Conservation (phyloP, 2,797 vertebrate genomes). For the Oryzias sinensis region DNA sequence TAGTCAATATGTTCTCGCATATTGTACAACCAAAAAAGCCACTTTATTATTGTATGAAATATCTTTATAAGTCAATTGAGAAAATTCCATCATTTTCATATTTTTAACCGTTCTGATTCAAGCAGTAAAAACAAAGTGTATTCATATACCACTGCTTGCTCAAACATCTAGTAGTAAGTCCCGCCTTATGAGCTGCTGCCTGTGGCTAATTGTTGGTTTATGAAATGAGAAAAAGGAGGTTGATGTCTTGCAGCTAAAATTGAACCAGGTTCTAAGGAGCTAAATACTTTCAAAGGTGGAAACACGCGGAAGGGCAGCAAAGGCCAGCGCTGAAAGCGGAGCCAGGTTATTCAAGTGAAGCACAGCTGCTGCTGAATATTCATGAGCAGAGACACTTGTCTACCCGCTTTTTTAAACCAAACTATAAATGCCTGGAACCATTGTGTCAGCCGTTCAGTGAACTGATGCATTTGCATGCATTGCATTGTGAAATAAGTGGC, state of each 20-base stretch:
- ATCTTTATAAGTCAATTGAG: no score
- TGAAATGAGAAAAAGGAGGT: slow-evolving; percentile 14
- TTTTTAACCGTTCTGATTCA: no score
- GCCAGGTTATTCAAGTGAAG: slow-evolving; percentile 45
- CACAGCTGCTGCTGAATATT: slow-evolving; percentile 83
- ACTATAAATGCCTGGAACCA: slow-evolving; percentile 59
- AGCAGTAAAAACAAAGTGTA: no score
- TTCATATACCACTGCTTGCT: no score
- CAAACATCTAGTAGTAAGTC: no score
- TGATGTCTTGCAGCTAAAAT: slow-evolving; percentile 29
- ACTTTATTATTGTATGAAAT: no score
- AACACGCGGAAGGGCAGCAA: slow-evolving; percentile 17
- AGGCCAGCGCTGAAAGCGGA: slow-evolving; percentile 22
- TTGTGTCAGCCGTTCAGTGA: slow-evolving; percentile 52
- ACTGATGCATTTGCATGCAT: slow-evolving; percentile 9
- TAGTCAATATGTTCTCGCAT: not conserved
- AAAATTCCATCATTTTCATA: no score
- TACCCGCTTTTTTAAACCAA: slow-evolving; percentile 67
- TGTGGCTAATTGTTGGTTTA: not conserved
- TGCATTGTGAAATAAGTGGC: slow-evolving; percentile 1
- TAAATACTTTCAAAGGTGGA: slow-evolving; percentile 14
- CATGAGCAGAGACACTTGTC: slow-evolving; percentile 77
- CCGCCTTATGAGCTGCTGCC: no score
- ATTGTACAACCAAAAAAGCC: no score
- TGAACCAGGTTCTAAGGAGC: slow-evolving; percentile 25